Percentiles rank a stretch among this genome's conserved stretches.
Evolutionary conservation across 2,797 vertebrate species (phyloP).

Genomic region (Spondyliosoma cantharus): DNA sequence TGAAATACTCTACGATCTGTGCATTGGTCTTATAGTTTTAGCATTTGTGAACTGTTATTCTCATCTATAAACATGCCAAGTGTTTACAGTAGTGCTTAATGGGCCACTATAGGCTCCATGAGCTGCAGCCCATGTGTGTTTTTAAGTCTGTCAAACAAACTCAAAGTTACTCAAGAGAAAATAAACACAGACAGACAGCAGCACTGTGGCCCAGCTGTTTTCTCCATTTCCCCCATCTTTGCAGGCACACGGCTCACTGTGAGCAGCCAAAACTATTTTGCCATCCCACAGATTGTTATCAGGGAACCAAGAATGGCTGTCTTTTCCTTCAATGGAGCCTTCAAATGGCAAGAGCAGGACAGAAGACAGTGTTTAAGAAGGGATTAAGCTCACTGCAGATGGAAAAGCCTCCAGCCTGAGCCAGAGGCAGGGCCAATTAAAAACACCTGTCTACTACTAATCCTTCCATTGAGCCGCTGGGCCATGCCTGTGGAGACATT

Average conservation of each 20-base stretch:
- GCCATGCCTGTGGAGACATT: conserved; percentile 18
- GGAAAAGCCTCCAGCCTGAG: conserved; percentile 35
- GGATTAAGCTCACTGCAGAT: conserved; percentile 36
- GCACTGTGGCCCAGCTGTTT: conserved; percentile 19
- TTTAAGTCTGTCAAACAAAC: conserved; percentile 61
- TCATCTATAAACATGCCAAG: conserved; percentile 31
- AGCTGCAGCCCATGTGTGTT: conserved; percentile 33
- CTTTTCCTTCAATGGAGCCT: conserved; percentile 7
- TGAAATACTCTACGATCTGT: not conserved
- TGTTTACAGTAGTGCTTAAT: conserved; percentile 53
- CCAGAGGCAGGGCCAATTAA: conserved; percentile 60
- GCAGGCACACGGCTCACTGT: conserved; percentile 8
- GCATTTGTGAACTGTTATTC: conserved; percentile 21
- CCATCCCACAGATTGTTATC: conserved; percentile 9
- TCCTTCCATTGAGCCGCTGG: conserved; percentile 43
- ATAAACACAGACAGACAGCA: conserved; percentile 52
- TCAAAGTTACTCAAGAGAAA: conserved; percentile 48
- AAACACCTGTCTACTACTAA: conserved; percentile 72
- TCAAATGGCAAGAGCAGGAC: conserved; percentile 20
- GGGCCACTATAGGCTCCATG: conserved; percentile 1
- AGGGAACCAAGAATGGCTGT: not conserved
- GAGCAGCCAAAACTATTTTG: conserved; percentile 2
- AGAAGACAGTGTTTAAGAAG: conserved; percentile 14
- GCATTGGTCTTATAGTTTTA: conserved; percentile 5
- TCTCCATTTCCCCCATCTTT: conserved; percentile 21